phyloP scores from a whole-genome alignment of 2,888 invertebrate genomes.

The Drosophila demipolita region DNA sequence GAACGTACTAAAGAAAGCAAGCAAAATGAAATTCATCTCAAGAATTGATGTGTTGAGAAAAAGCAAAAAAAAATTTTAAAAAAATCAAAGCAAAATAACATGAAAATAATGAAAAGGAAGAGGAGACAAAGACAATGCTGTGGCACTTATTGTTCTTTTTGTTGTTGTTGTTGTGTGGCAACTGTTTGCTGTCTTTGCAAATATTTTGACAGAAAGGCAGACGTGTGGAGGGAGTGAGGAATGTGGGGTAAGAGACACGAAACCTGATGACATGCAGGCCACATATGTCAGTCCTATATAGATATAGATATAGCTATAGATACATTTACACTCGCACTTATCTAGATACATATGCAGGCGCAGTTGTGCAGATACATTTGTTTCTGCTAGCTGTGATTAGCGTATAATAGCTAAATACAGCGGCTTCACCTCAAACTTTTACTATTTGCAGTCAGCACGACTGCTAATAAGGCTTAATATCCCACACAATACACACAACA shows the following conservation, averaged over 20 bases:
- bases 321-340: background rate
- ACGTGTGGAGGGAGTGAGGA: background rate
- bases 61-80: background rate
- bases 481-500: background rate
- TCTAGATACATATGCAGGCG: conserved; percentile 4
- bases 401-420: conserved; percentile 38
- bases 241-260: conserved; percentile 11
- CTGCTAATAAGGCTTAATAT: conserved; percentile 9
- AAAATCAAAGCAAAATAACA: conserved; percentile 4
- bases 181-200: conserved; percentile 64
- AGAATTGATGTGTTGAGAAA: conserved; percentile 50
- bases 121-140: conserved; percentile 15
- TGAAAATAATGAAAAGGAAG: conserved; percentile 5
- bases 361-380: conserved; percentile 17
- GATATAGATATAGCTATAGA: background rate
- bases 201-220: conserved; percentile 53
- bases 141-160: conserved; percentile 9
- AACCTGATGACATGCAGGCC: conserved; percentile 61
- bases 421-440: conserved; percentile 39
- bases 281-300: conserved; percentile 47
- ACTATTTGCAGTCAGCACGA: conserved; percentile 1
- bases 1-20: conserved; percentile 31
- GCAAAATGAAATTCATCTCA: conserved; percentile 52
- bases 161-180: conserved; percentile 37
- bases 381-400: conserved; percentile 43